Evolutionary conservation across 2,888 invertebrate species (phyloP), one percentile per base, ranked within the genome.

Genomic region (Omphaloscelis lunosa): DNA sequence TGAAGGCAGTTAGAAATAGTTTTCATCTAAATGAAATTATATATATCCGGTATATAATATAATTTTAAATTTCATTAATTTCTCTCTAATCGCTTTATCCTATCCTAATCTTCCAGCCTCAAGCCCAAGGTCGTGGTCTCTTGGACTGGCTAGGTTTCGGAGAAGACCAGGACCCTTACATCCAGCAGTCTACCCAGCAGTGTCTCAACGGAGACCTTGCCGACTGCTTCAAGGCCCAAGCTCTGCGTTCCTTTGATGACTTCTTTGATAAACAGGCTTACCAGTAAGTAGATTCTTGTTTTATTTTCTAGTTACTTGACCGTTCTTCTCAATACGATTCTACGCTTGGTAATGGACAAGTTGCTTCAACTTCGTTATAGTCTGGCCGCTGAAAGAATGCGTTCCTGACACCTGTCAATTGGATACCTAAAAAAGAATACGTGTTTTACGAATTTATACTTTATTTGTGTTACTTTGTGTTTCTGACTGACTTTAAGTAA

Each of bases 191-290:
- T 0, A 98, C 98, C 75, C 97, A 97, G 83, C 98, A 97, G 83
- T 98, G 98, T 88, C 94, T 98, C 75, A 97, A 97, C 81, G 98
- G 98, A 8, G 98, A 98, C 92, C 95, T 98, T n/a, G 98, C 98
- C 0, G 98, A 98, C 91, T 98, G 98, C 91, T 98, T 98, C 92
- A 98, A 98, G 91, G 98, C 98, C 0, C 98, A 98, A 85, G 98
- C 98, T 0, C 93, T 98, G 70, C 97, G 97, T 75, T 98, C 98
- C 0, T 97, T 98, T 77, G 98, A 98, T 72, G 98, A 98, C 74
- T 98, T 98, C 93, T 98, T 98, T 91, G 97, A 97, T 90, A 97
- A 98, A 88, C 97, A 97, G 71, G 94, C 96, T 85, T 97, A 97
- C 88, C 93, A 95, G 96, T 96, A 89, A 95, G 96, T 58, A 1